Evolutionary conservation across 1,140 invertebrate genomes (phyloP).

Genomic region (Ceratina australensis): DNA sequence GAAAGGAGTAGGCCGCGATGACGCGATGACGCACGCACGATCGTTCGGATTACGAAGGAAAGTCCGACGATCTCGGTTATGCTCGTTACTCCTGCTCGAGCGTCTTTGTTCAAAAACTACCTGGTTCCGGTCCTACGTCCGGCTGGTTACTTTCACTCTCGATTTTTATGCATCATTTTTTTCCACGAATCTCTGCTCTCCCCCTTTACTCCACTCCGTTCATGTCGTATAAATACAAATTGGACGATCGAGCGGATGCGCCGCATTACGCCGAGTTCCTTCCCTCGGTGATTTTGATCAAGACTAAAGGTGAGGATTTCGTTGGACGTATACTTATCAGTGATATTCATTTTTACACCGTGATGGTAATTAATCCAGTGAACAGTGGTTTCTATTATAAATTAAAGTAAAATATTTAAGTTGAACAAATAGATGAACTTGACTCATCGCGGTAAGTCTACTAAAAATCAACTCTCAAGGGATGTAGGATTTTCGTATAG

Average conservation of each 20-base stretch:
- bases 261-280: neutral
- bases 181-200: constrained; percentile 49
- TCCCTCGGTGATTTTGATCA: neutral
- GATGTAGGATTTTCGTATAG: too few relatives aligned
- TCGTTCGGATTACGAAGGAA: constrained; percentile 50
- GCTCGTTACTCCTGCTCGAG: constrained; percentile 20
- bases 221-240: constrained; percentile 48
- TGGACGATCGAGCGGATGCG: neutral
- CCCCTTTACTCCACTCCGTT: neutral
- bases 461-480: too few relatives aligned
- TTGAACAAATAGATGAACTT: too few relatives aligned
- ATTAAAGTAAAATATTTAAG: too few relatives aligned
- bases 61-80: constrained; percentile 48
- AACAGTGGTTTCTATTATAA: too few relatives aligned
- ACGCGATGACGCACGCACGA: constrained; percentile 59
- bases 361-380: too few relatives aligned
- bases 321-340: neutral
- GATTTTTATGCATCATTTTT: constrained; percentile 62
- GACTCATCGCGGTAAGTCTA: too few relatives aligned
- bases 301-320: neutral
- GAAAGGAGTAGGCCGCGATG: constrained; percentile 7
- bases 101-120: constrained; percentile 23
- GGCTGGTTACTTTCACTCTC: constrained; percentile 72
- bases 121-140: constrained; percentile 68
- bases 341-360: too few relatives aligned